Evolutionary conservation across 1,140 invertebrate species (phyloP).

Genomic region (Dysdera silvatica): DNA sequence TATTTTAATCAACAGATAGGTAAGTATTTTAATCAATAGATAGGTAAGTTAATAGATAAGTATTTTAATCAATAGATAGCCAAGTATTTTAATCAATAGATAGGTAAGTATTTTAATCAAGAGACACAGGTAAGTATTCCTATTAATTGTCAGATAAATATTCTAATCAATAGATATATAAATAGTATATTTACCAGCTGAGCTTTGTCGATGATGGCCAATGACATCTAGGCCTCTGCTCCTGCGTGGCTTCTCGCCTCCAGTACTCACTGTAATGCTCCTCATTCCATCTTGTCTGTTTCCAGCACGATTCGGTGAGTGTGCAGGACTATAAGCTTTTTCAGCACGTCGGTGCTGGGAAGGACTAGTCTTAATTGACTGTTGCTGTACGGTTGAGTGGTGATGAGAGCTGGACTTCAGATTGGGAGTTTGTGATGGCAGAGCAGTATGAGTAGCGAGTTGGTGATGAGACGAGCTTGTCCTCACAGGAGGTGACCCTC

Average conservation of each 20-base stretch:
- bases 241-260: conserved; percentile 19
- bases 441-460: conserved; percentile 8
- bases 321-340: conserved; percentile 21
- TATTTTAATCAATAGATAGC: no score
- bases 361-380: conserved; percentile 24
- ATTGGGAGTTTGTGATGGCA: no score
- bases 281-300: neutral
- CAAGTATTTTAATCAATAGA: no score
- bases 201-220: conserved; percentile 23
- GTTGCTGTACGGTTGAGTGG: conserved; percentile 9
- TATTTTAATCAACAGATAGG: no score
- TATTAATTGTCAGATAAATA: no score
- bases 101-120: no score
- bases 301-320: conserved; percentile 15
- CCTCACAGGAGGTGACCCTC: conserved; percentile 20
- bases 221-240: conserved; percentile 19
- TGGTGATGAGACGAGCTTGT: conserved; percentile 28
- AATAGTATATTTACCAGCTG: conserved; percentile 9
- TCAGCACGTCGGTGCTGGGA: conserved; percentile 17
- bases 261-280: neutral
- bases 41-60: no score
- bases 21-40: no score
- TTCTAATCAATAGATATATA: no score
- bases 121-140: no score
- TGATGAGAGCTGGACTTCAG: conserved; percentile 3